Conservation (phyloP, 2,888 invertebrate species). For the Dasysyrphus tricinctus region DNA sequence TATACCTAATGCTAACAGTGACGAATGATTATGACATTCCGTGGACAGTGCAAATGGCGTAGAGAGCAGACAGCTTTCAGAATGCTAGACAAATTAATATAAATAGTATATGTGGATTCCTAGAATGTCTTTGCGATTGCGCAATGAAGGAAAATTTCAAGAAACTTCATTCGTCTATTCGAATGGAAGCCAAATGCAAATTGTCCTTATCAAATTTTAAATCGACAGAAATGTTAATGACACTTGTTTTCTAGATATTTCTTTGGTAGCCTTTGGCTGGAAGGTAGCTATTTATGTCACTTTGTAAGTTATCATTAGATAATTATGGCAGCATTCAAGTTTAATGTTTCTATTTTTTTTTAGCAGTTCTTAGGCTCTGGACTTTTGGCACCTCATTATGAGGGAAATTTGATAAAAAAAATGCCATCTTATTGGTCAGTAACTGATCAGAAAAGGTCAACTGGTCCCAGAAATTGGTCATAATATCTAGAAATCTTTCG, state of each 20-base stretch:
- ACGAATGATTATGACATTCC: slow-evolving; percentile 75
- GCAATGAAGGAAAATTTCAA: slow-evolving; percentile 18
- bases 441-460: too few species aligned
- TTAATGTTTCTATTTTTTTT: not conserved
- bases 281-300: not conserved
- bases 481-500: too few species aligned
- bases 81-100: slow-evolving; percentile 65
- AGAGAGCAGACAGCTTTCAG: slow-evolving; percentile 66
- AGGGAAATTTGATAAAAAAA: too few species aligned
- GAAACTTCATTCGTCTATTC: not conserved
- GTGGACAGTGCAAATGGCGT: slow-evolving; percentile 58
- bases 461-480: too few species aligned
- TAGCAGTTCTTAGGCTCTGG: too few species aligned
- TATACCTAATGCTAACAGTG: slow-evolving; percentile 39
- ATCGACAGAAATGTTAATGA: slow-evolving; percentile 12
- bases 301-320: not conserved
- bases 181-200: not conserved
- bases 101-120: slow-evolving; percentile 51
- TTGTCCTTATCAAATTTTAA: not conserved
- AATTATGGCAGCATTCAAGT: not conserved
- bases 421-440: too few species aligned
- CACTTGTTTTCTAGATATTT: not conserved
- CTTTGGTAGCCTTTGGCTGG: not conserved
- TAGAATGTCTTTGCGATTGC: slow-evolving; percentile 51
- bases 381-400: too few species aligned